Evolutionary conservation across 2,888 invertebrate species (phyloP).

Genomic region (Biston stratarius): DNA sequence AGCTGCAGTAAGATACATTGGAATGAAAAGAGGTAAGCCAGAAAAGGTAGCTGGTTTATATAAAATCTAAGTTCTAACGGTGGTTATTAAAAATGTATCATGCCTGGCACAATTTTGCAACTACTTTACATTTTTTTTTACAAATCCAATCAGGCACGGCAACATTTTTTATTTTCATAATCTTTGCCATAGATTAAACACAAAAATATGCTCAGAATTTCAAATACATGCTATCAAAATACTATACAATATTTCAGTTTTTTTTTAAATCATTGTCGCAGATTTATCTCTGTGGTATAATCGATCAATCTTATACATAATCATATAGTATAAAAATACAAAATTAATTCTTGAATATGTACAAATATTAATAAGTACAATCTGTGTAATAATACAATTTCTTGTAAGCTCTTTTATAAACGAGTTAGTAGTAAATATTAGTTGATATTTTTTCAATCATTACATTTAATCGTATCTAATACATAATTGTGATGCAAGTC

Average conservation of each 20-base stretch:
- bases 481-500: neutral
- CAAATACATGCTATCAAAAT: conserved; percentile 4
- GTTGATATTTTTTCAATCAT: no score
- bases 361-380: conserved; percentile 36
- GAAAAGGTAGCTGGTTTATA: conserved; percentile 25
- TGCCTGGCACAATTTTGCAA: neutral
- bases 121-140: neutral
- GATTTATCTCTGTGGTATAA: neutral
- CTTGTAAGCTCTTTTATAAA: neutral
- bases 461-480: neutral
- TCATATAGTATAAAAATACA: conserved; percentile 38
- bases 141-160: neutral
- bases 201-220: neutral
- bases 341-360: conserved; percentile 34
- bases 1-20: conserved; percentile 9
- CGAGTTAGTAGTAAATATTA: neutral
- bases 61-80: conserved; percentile 52
- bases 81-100: conserved; percentile 53
- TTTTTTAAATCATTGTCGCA: neutral
- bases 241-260: no score
- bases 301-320: conserved; percentile 20
- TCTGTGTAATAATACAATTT: conserved; percentile 13
- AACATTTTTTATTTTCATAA: no score
- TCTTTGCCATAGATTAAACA: no score
- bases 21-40: conserved; percentile 27